These are phyloP conservation scores for Eretmocerus hayati DNA, from an alignment of 2,888 invertebrate species.

Conservation along the genomic window DNA sequence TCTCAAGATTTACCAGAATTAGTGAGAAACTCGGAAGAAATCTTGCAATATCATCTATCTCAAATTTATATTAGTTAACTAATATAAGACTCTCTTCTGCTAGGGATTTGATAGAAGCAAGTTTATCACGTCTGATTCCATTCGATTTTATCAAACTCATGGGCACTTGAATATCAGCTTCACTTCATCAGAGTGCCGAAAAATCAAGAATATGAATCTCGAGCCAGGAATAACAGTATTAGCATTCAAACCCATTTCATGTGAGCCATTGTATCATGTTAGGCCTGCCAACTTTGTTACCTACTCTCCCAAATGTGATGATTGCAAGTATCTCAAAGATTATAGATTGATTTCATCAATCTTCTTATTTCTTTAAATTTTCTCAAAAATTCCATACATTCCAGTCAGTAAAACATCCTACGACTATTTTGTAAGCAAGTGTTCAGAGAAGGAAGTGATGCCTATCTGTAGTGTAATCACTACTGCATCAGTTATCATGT, in stretches of 20 bases:
- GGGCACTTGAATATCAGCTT: background rate
- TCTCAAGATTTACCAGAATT: too few relatives aligned
- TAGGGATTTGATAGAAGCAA: too few relatives aligned
- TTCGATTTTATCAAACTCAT: background rate
- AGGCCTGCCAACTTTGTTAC: constrained; percentile 23
- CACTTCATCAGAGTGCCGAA: background rate
- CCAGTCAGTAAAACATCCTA: constrained; percentile 24
- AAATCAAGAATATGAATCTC: constrained; percentile 7
- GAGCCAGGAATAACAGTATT: constrained; percentile 21
- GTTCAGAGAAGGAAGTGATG: constrained; percentile 22
- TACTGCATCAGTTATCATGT: constrained; percentile 16
- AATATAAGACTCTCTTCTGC: too few relatives aligned
- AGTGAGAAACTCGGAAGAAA: too few relatives aligned
- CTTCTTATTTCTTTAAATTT: constrained; percentile 4
- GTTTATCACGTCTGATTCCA: too few relatives aligned
- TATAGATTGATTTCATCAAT: background rate
- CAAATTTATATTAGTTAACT: too few relatives aligned
- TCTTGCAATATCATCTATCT: too few relatives aligned
- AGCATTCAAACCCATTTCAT: constrained; percentile 19
- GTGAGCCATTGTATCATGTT: constrained; percentile 19
- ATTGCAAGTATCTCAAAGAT: constrained; percentile 15
- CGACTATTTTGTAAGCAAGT: constrained; percentile 20
- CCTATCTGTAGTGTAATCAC: constrained; percentile 22
- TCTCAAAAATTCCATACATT: constrained; percentile 1
- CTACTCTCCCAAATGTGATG: constrained; percentile 6